Evolutionary conservation across 1,140 invertebrate species (phyloP).

Genomic region (Tetraneura akinire): DNA sequence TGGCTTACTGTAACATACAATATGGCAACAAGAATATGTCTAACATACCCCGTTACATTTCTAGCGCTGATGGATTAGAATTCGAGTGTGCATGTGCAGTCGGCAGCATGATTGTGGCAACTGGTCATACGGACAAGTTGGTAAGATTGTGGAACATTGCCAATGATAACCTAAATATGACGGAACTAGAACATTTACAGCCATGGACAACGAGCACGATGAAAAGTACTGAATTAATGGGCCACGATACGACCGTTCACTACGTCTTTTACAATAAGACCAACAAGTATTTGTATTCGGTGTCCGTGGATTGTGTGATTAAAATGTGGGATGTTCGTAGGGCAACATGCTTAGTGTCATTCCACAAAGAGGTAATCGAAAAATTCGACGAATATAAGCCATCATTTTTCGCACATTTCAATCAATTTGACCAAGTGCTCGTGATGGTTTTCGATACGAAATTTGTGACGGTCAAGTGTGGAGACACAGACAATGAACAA

Average conservation of each 20-base stretch:
- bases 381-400: too few relatives aligned
- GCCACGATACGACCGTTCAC: background rate
- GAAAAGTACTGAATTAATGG: background rate
- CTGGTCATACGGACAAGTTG: background rate
- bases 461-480: background rate
- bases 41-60: too few relatives aligned
- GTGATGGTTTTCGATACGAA: background rate
- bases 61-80: background rate
- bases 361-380: background rate
- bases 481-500: background rate
- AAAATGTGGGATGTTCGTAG: constrained; percentile 4
- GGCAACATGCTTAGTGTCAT: background rate
- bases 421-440: background rate
- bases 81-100: background rate
- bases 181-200: too few relatives aligned
- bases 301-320: background rate
- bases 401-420: background rate
- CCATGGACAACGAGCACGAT: too few relatives aligned
- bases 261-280: background rate
- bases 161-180: too few relatives aligned
- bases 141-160: background rate
- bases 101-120: background rate
- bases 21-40: too few relatives aligned
- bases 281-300: background rate
- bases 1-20: background rate